Percentiles rank a stretch among this genome's conserved stretches.
Conservation (phyloP, 2,113 vertebrate species). For the Micromys minutus region DNA sequence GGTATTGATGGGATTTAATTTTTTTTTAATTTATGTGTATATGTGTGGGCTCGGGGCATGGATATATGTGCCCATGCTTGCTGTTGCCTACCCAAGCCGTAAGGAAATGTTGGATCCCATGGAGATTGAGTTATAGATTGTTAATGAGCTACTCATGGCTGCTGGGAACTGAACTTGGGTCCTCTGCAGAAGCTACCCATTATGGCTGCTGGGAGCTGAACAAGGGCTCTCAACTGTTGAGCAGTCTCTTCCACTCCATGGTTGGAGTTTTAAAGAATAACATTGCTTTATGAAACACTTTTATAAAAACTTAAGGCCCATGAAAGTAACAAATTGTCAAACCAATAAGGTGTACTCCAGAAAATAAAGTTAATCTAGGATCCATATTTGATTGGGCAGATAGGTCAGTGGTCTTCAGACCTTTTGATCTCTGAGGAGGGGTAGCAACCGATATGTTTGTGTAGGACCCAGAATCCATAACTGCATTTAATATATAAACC, state of each 20-base stretch:
- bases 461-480: constrained; percentile 13
- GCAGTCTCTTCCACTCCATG: neutral
- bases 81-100: neutral
- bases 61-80: neutral
- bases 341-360: neutral
- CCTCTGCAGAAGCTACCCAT: neutral
- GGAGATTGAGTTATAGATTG: neutral
- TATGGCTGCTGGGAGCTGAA: neutral
- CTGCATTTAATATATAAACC: neutral
- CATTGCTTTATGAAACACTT: neutral
- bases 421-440: neutral
- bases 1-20: neutral
- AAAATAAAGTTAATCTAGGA: constrained; percentile 9
- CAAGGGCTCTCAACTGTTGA: neutral
- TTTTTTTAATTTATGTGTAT: neutral
- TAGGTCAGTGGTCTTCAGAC: neutral
- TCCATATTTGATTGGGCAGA: constrained; percentile 15
- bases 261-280: constrained; percentile 9
- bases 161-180: neutral
- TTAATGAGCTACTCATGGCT: neutral
- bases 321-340: constrained; percentile 17
- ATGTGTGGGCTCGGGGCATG: too few species aligned
- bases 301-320: neutral
- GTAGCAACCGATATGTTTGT: neutral
- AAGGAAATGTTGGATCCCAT: neutral